Conservation (phyloP, 2,888 invertebrate species). For the Dynastes hyllus region DNA sequence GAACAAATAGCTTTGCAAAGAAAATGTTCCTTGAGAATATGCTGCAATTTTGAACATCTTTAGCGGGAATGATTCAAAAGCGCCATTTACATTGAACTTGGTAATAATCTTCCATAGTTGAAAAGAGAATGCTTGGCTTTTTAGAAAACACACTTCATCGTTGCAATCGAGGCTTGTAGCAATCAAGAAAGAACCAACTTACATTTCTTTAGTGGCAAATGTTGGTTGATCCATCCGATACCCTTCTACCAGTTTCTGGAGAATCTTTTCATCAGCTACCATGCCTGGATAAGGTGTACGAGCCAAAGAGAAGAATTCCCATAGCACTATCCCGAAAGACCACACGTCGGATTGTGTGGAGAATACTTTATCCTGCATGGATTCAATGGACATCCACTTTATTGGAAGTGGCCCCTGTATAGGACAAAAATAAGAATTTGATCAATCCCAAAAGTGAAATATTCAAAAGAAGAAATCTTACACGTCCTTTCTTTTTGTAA, state of each 20-base stretch:
- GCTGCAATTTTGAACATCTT: too few species aligned
- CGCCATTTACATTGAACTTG: too few species aligned
- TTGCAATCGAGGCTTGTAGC: not conserved
- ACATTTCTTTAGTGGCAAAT: slow-evolving; percentile 74
- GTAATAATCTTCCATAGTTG: too few species aligned
- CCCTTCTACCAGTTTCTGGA: too few species aligned
- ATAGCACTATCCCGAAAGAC: slow-evolving; percentile 86
- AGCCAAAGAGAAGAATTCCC: slow-evolving; percentile 89
- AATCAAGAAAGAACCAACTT: slow-evolving; percentile 65
- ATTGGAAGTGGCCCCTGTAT: slow-evolving; percentile 83
- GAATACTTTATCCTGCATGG: slow-evolving; percentile 91
- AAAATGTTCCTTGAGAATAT: not conserved
- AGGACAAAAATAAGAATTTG: not conserved
- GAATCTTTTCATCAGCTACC: too few species aligned
- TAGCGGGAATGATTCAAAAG: too few species aligned
- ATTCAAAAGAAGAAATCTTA: slow-evolving; percentile 68
- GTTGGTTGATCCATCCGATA: too few species aligned
- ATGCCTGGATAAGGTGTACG: too few species aligned
- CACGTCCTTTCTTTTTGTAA: slow-evolving; percentile 92
- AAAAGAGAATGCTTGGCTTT: too few species aligned
- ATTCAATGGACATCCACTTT: slow-evolving; percentile 74
- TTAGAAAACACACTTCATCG: too few species aligned
- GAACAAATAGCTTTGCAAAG: not conserved
- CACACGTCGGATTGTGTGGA: slow-evolving; percentile 79
- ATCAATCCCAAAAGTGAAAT: too few species aligned